These are phyloP conservation scores for Eulemur rubriventer DNA, from an alignment of 2,797 vertebrate genomes.

Conservation along the genomic window DNA sequence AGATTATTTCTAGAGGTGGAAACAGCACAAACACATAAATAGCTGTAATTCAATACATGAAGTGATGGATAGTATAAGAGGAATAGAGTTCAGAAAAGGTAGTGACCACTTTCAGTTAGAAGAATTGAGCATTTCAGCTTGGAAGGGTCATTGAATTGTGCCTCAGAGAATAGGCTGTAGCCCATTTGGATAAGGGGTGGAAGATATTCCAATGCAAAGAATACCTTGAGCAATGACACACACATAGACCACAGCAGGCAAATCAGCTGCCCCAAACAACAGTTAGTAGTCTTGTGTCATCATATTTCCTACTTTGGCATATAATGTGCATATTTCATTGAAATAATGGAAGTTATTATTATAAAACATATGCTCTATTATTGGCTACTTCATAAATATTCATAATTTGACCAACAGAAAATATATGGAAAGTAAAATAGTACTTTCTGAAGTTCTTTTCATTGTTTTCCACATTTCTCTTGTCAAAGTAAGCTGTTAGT, in stretches of 20 bases:
- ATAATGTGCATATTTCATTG: slow-evolving; percentile 1
- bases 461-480: slow-evolving; percentile 23
- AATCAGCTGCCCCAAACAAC: neutral
- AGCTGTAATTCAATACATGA: neutral
- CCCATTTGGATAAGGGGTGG: neutral
- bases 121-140: neutral
- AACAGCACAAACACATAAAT: neutral
- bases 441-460: neutral
- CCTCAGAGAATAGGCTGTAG: neutral
- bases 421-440: neutral
- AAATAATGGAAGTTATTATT: slow-evolving; percentile 35
- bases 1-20: neutral
- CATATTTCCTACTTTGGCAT: neutral
- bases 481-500: neutral
- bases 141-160: neutral
- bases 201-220: neutral
- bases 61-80: neutral
- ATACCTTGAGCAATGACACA: neutral
- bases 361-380: slow-evolving; percentile 39
- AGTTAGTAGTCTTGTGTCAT: neutral
- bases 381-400: slow-evolving; percentile 27
- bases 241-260: neutral
- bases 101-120: neutral
- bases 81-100: neutral
- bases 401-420: neutral